A percentile compares a stretch with the other conserved stretches of the same genome.
Conservation (phyloP, 2,797 vertebrate genomes). For the Dendrocincla fuliginosa region DNA sequence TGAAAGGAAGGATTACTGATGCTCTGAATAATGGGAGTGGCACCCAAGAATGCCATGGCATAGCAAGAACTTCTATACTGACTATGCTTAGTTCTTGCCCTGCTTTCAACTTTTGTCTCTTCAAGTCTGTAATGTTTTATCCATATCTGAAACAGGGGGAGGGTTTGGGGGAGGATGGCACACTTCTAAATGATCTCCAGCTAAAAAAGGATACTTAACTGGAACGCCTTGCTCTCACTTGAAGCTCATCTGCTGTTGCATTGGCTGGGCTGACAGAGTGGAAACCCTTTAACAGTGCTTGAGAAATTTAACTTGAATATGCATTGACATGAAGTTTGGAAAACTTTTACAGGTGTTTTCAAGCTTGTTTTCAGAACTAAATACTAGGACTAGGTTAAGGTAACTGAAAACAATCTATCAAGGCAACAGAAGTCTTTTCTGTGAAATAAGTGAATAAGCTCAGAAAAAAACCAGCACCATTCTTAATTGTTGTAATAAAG, state of each 20-base stretch:
- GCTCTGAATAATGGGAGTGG: background rate
- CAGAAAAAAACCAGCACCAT: background rate
- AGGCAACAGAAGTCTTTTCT: background rate
- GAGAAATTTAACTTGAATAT: background rate
- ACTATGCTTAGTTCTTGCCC: background rate
- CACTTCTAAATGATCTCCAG: background rate
- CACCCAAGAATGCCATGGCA: rapidly evolving
- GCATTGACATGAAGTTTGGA: background rate
- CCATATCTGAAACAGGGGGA: background rate
- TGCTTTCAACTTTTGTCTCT: background rate
- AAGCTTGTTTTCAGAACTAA: background rate
- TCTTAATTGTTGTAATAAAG: background rate
- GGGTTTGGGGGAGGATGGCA: background rate
- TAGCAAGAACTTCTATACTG: background rate
- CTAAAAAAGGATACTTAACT: background rate
- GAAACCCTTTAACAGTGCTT: rapidly evolving
- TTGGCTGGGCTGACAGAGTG: background rate
- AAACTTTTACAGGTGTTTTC: background rate
- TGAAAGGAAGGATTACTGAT: background rate
- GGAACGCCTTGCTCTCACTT: background rate
- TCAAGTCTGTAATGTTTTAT: background rate
- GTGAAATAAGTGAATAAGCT: background rate
- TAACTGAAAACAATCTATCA: rapidly evolving
- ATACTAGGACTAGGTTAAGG: background rate
- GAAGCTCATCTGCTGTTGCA: background rate